Evolutionary conservation across 2,797 vertebrate genomes (phyloP).

Genomic region (Cuniculus paca): DNA sequence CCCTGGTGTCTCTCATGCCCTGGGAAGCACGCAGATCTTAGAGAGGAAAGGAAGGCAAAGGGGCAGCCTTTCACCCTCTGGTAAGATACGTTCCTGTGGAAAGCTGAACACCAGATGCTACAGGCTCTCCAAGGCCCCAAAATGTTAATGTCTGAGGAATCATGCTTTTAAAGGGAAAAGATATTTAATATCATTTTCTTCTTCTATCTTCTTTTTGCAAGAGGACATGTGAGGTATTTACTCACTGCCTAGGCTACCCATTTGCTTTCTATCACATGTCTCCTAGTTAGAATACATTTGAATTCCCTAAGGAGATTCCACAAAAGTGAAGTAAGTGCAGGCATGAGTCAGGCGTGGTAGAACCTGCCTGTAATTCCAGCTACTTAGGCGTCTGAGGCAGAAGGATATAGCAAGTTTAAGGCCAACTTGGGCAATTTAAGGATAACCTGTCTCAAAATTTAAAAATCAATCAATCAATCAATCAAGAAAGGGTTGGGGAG

Average conservation of each 20-base stretch:
- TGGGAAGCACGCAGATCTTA: not conserved
- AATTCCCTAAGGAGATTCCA: not conserved
- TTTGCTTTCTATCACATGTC: conserved; percentile 85
- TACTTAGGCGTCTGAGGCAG: too few species aligned
- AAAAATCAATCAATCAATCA: not conserved
- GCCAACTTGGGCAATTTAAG: too few species aligned
- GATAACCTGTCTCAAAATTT: not conserved
- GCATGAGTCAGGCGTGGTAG: not conserved
- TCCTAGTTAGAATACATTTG: conserved; percentile 84
- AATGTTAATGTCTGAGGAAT: not conserved
- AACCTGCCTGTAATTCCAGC: too few species aligned
- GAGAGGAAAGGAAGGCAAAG: not conserved
- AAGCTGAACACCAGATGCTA: not conserved
- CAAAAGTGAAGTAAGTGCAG: not conserved
- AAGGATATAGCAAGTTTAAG: too few species aligned
- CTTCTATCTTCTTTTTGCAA: not conserved
- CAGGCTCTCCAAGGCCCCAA: not conserved
- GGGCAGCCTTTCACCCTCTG: not conserved
- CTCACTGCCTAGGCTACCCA: conserved; percentile 87
- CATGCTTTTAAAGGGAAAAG: conserved; percentile 28
- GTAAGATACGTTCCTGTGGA: not conserved
- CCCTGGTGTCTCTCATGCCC: too few species aligned
- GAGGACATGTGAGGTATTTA: conserved; percentile 90
- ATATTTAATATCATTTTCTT: conserved; percentile 16
- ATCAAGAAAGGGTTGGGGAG: not conserved